Percentiles rank a stretch among this genome's conserved stretches.
phyloP scores from a whole-genome alignment of 2,888 invertebrate genomes.

The Volucella zonaria region DNA sequence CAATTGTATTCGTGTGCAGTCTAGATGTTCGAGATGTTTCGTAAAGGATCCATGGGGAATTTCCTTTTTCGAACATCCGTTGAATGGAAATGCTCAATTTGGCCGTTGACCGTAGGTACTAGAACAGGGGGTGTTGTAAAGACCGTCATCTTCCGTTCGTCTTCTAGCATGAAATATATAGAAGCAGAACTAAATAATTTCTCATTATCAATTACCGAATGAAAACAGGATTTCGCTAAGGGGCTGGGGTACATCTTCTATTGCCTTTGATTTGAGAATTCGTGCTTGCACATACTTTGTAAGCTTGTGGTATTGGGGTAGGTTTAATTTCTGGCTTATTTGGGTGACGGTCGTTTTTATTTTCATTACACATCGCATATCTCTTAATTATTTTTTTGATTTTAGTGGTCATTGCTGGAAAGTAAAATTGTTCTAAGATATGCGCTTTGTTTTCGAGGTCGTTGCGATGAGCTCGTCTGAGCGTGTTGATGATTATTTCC shows the following conservation, averaged over 20 bases:
- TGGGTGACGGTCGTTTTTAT: slow-evolving; percentile 48
- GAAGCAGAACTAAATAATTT: neutral
- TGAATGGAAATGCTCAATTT: slow-evolving; percentile 57
- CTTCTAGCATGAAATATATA: slow-evolving; percentile 6
- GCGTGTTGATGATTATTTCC: too few species aligned
- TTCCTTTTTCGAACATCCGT: slow-evolving; percentile 61
- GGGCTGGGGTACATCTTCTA: too few species aligned
- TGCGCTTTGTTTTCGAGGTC: too few species aligned
- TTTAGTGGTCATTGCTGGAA: slow-evolving; percentile 31
- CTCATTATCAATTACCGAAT: slow-evolving; percentile 24
- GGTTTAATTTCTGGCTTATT: slow-evolving; percentile 42
- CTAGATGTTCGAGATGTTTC: slow-evolving; percentile 53
- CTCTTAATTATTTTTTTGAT: slow-evolving; percentile 13
- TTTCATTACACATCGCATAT: slow-evolving; percentile 31
- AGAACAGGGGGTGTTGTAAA: neutral
- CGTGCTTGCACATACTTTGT: too few species aligned
- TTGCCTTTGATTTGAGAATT: too few species aligned
- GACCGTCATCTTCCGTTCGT: too few species aligned
- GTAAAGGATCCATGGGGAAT: slow-evolving; percentile 26
- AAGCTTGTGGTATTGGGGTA: too few species aligned
- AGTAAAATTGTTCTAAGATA: neutral
- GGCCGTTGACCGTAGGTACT: slow-evolving; percentile 47
- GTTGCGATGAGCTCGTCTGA: too few species aligned
- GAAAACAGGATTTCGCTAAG: too few species aligned
- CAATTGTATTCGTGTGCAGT: slow-evolving; percentile 55